phyloP scores from a whole-genome alignment of 2,113 vertebrate genomes.

The Pao palembangensis region DNA sequence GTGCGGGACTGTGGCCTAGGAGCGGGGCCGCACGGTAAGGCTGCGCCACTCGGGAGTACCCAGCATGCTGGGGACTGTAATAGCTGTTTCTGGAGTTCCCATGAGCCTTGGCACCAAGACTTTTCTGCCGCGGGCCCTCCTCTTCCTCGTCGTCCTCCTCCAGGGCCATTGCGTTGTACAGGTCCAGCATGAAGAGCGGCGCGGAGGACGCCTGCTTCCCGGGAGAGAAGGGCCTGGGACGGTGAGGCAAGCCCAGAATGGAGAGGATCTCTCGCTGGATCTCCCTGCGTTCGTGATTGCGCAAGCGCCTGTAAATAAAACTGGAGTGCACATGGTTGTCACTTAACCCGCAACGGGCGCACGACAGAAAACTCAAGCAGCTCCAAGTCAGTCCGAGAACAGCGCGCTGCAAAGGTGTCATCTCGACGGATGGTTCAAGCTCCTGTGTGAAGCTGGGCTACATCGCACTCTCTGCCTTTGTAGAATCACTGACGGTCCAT shows the following conservation, averaged over 20 bases:
- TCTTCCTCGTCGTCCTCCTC: conserved; percentile 82
- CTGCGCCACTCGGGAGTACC: conserved; percentile 83
- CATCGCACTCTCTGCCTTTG: conserved; percentile 50
- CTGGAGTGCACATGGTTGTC: conserved; percentile 98
- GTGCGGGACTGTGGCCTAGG: conserved; percentile 74
- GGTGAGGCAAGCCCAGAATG: conserved; percentile 95
- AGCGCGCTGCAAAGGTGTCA: conserved; percentile 79
- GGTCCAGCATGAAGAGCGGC: conserved; percentile 98
- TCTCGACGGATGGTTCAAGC: conserved; percentile 61
- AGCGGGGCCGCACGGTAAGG: conserved; percentile 71
- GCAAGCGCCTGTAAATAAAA: conserved; percentile 97
- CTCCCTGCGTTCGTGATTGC: conserved; percentile 95
- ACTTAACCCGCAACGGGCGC: conserved; percentile 82
- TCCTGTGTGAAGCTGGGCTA: conserved; percentile 46
- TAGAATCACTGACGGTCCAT: conserved; percentile 49
- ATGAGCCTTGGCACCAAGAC: conserved; percentile 74
- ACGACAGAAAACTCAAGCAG: conserved; percentile 83
- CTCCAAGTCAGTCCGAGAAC: conserved; percentile 86
- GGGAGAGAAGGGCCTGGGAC: conserved; percentile 94
- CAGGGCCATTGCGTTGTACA: conserved; percentile 96
- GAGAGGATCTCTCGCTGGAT: conserved; percentile 99
- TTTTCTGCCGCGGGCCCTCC: conserved; percentile 68
- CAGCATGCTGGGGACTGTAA: conserved; percentile 79
- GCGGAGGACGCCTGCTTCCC: conserved; percentile 95
- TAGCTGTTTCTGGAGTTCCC: conserved; percentile 80